Conservation (phyloP, 2,113 vertebrate genomes). For the Amblyopsis rosae region DNA sequence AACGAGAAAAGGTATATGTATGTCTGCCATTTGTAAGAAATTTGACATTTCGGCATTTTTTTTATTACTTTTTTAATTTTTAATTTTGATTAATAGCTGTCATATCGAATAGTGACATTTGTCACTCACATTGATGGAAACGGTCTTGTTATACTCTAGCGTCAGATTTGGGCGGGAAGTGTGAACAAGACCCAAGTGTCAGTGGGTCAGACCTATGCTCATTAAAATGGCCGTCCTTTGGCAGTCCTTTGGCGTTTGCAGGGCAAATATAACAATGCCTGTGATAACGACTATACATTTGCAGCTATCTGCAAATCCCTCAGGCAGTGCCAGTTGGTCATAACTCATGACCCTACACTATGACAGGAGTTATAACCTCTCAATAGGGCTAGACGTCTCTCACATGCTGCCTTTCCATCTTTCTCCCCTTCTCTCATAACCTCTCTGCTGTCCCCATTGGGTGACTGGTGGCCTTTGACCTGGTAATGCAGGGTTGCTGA, state of each 20-base stretch:
- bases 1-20: too few relatives aligned
- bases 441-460: slow-evolving; percentile 12
- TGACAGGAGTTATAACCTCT: slow-evolving; percentile 56
- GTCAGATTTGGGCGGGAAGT: background rate
- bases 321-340: slow-evolving; percentile 56
- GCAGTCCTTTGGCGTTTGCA: slow-evolving; percentile 28
- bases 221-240: slow-evolving; percentile 35
- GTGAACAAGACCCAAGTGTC: slow-evolving; percentile 29
- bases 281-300: slow-evolving; percentile 56
- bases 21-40: too few relatives aligned
- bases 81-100: too few relatives aligned
- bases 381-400: slow-evolving; percentile 45
- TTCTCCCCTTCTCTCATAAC: background rate
- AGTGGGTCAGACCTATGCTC: slow-evolving; percentile 19
- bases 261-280: slow-evolving; percentile 58
- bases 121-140: background rate
- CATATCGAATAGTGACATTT: too few relatives aligned
- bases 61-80: too few relatives aligned
- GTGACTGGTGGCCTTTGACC: slow-evolving; percentile 27
- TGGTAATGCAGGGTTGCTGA: slow-evolving; percentile 25
- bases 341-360: slow-evolving; percentile 55
- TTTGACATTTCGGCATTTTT: too few relatives aligned
- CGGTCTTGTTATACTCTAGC: background rate
- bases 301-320: slow-evolving; percentile 59
- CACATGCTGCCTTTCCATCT: slow-evolving; percentile 31